Percentiles rank a stretch among this genome's conserved stretches.
These are phyloP conservation scores for Remorina albescens DNA, from an alignment of 2,797 vertebrate species.

Conservation along the genomic window DNA sequence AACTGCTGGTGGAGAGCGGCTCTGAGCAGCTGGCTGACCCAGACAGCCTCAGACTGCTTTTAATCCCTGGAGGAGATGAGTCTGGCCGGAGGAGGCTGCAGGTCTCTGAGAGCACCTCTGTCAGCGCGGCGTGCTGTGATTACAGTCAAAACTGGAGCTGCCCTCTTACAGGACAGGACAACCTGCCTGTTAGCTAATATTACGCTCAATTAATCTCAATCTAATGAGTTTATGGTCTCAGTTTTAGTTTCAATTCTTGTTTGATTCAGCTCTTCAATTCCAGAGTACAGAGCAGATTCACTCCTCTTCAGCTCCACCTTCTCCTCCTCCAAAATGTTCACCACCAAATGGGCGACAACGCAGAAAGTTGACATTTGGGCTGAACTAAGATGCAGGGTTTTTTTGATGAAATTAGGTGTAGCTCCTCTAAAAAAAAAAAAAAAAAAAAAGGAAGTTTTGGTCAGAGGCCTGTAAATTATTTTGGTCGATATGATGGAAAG, in stretches of 20 bases:
- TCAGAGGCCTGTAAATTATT: neutral
- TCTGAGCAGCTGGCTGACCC: constrained; percentile 47
- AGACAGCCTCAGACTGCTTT: constrained; percentile 42
- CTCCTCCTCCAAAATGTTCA: too few species aligned
- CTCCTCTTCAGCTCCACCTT: too few species aligned
- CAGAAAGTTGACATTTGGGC: too few species aligned
- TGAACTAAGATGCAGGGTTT: too few species aligned
- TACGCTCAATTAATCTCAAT: constrained; percentile 19
- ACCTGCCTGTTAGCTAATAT: constrained; percentile 11
- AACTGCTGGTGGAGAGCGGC: constrained; percentile 12
- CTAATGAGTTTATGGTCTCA: too few species aligned
- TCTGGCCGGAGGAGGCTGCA: neutral
- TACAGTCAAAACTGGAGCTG: constrained; percentile 6
- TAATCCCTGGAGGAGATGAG: constrained; percentile 45
- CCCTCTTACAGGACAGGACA: neutral
- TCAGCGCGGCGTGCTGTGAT: constrained; percentile 7
- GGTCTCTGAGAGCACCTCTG: constrained; percentile 2
- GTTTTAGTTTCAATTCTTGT: too few species aligned
- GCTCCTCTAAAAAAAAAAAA: too few species aligned
- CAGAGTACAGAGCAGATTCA: too few species aligned
- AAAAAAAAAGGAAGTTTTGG: neutral
- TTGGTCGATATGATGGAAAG: neutral
- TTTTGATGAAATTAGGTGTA: neutral
- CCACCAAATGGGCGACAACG: too few species aligned
- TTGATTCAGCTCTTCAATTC: too few species aligned